These are phyloP conservation scores for Drosophila repleta DNA, from an alignment of 1,140 invertebrate genomes.

Conservation along the genomic window DNA sequence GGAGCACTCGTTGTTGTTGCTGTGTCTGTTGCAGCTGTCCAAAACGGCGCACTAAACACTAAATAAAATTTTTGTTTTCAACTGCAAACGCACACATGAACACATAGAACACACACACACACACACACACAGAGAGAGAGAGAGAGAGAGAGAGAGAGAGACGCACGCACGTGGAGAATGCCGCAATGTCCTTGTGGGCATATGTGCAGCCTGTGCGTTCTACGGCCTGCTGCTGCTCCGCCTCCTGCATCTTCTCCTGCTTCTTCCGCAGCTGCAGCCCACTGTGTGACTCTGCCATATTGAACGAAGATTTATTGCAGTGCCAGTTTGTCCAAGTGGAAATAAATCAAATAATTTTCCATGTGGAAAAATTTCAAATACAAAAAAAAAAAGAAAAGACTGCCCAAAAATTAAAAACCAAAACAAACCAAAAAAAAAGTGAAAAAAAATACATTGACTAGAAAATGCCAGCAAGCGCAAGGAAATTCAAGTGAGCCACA, in stretches of 20 bases:
- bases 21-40: constrained; percentile 66
- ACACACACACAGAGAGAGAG: too few species aligned
- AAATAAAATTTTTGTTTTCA: constrained; percentile 81
- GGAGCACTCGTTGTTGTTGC: constrained; percentile 12
- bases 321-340: constrained; percentile 82
- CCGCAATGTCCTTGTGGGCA: constrained; percentile 70
- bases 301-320: constrained; percentile 83
- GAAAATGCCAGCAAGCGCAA: constrained; percentile 44
- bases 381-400: constrained; percentile 21
- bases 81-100: constrained; percentile 56
- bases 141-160: too few species aligned
- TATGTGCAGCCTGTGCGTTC: constrained; percentile 42
- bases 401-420: constrained; percentile 43
- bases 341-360: constrained; percentile 84
- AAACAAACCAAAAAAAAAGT: constrained; percentile 37
- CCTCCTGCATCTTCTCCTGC: not conserved
- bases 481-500: constrained; percentile 68
- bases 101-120: constrained; percentile 1
- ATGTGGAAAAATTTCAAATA: constrained; percentile 81
- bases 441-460: constrained; percentile 11
- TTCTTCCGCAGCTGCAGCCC: constrained; percentile 1
- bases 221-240: not conserved
- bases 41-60: constrained; percentile 79
- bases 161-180: constrained; percentile 37
- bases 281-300: constrained; percentile 70